A percentile compares a stretch with the other conserved stretches of the same genome.
These are phyloP conservation scores for Salvelinus namaycush DNA, from an alignment of 2,113 vertebrate genomes.

Conservation along the genomic window DNA sequence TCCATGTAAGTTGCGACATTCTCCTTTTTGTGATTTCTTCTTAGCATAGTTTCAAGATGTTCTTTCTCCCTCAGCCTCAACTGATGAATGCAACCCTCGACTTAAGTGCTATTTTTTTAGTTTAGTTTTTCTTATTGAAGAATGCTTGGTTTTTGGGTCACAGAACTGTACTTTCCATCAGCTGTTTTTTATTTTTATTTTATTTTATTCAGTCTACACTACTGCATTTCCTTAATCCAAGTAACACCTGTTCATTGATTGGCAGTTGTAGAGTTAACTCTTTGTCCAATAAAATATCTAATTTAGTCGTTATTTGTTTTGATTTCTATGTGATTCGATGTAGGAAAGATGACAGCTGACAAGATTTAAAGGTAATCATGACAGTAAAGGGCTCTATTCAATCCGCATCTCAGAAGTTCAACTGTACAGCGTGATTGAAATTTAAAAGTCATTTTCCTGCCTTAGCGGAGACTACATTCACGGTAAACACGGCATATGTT, in stretches of 20 bases:
- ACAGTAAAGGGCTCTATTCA: no score
- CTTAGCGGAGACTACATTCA: no score
- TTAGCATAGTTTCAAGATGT: constrained; percentile 12
- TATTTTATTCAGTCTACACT: constrained; percentile 1
- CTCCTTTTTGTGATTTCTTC: constrained; percentile 49
- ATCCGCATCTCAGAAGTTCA: no score
- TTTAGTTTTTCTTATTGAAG: constrained; percentile 31
- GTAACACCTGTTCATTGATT: constrained; percentile 24
- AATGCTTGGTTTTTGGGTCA: constrained; percentile 21
- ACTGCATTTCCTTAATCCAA: constrained; percentile 34
- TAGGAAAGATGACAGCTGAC: background rate
- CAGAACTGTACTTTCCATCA: background rate
- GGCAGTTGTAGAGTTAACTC: constrained; percentile 27
- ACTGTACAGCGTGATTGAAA: no score
- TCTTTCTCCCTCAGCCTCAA: constrained; percentile 20
- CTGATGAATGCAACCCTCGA: constrained; percentile 7
- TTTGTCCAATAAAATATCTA: constrained; percentile 50
- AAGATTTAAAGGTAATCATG: no score
- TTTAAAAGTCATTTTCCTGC: no score
- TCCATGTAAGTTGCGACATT: constrained; percentile 54
- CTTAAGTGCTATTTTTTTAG: background rate
- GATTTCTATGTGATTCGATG: background rate
- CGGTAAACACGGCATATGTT: no score
- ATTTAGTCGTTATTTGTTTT: constrained; percentile 20
- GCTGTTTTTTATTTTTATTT: constrained; percentile 23